Base-by-base conservation (phyloP, 1,140 invertebrate genomes). In the Lordiphosa collinella region DNA sequence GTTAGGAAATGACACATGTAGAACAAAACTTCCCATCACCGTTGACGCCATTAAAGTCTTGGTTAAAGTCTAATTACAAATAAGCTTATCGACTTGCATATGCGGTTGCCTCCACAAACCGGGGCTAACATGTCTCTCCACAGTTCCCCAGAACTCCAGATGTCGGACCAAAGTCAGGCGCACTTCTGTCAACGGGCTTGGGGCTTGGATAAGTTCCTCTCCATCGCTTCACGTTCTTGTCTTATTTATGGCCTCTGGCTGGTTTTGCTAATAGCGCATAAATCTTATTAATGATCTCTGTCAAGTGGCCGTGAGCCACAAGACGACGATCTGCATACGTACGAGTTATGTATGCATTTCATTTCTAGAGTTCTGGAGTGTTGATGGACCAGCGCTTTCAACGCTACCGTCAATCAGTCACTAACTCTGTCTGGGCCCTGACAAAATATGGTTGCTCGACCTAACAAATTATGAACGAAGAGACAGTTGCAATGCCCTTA, bases 241-340 rank as follows among this genome's bases (percentile, higher is more conserved):
- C 53, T 86, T 84, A 84, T 74, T 86, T 86, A 86, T 86, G 72
- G 82, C 61, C 61, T 55, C 47, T 67, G 71, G 64, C 62, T 78
- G 76, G 63, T 62, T 82, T 74, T 63, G 65, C 82, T 86, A 86
- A 86, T 86, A 76, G 84, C 66, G 63, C 76, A 87, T 87, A 86
- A 86, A 87, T 87, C 84, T 84, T 87, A 74, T 87, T 84, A 87
- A 87, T 87, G 84, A 84, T 87, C 73, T 86, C 44, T 86, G 84
- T 87, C 84, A 87, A 84, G 70, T 87, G 66, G 62, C 66, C 67
- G 47, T 48, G 40, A 71, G 57, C 55, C 32, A 35, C 68, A 56
- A 53, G 18, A 44, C 34, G 11, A 31, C 52, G 47, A 73, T 73
- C 46, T 44, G 52, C 69, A 73, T 66, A 52, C 31, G 34, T 63